Evolutionary conservation across 2,113 vertebrate species (phyloP), one percentile per base, ranked within the genome.

Genomic region (Amphilophus citrinellus): DNA sequence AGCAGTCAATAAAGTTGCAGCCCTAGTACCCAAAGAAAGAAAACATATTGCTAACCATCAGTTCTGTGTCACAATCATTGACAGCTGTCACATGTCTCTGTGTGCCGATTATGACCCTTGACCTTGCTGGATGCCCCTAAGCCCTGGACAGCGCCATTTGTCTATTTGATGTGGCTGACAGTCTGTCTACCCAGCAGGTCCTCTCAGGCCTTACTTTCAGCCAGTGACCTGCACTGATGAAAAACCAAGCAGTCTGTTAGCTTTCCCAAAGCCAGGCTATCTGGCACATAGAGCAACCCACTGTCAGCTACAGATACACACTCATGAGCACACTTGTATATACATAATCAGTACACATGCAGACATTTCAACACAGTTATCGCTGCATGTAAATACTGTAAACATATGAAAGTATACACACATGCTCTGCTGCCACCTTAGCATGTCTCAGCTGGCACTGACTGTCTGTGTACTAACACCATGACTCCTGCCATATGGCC

Each of bases 131-230:
- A 83, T 79, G 80, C 62, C 85, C 87, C 80, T 15, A 17, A 81
- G 85, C 60, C 75, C 79, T 24, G 62, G 76, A 47, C 79, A 22
- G 85, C 63, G 77, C 85, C 89, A 88, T 91, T 93, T 93, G 91
- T 92, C 91, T 77, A 84, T 82, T 90, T 81, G 75, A 86, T 78
- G 89, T 59, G 61, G 90, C 84, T 77, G 86, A 93, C 92, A 93
- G 90, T 92, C 93, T 95, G 94, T 90, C 89, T 86, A 53, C 87
- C 80, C 94, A 94, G 94, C 92, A 92, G 92, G 94, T 89, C 77
- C 80, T 90, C 91, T 86, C 83, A 76, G 87, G 89, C 84, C 80
- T 89, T 81, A 86, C 84, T 79, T 87, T 91, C 82, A 13, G 75
- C 88, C 92, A 87, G 86, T 93, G 94, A 93, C 88, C 93, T 77